A percentile compares a stretch with the other conserved stretches of the same genome.
Evolutionary conservation across 2,797 vertebrate genomes (phyloP).

Genomic region (Salmo trutta): DNA sequence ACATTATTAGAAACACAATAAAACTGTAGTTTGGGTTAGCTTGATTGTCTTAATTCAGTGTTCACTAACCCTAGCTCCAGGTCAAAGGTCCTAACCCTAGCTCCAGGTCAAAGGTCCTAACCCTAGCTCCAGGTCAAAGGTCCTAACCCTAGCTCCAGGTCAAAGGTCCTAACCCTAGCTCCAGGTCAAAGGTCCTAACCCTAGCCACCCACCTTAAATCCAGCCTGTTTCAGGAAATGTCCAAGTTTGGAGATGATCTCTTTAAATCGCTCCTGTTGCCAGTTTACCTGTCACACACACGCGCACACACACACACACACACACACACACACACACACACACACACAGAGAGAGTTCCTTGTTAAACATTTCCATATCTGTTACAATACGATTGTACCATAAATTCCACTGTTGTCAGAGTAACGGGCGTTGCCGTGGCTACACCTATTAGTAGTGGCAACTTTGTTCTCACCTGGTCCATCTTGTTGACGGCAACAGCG

Average conservation of each 20-base stretch:
- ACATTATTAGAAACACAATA: no score
- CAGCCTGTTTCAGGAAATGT: slow-evolving; percentile 96
- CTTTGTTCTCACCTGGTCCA: slow-evolving; percentile 88
- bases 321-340: no score
- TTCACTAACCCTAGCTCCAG: background rate
- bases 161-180: no score
- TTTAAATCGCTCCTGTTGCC: slow-evolving; percentile 94
- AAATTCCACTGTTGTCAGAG: background rate
- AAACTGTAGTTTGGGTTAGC: no score
- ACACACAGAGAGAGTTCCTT: no score
- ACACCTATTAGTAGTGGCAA: slow-evolving; percentile 24
- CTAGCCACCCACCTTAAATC: slow-evolving; percentile 87
- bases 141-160: no score
- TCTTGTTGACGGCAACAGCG: slow-evolving; percentile 97
- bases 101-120: no score
- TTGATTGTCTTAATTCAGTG: no score
- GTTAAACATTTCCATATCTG: no score
- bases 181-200: background rate
- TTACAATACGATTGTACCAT: no score
- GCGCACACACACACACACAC: slow-evolving; percentile 19
- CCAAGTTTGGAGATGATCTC: slow-evolving; percentile 91
- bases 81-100: no score
- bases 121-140: no score
- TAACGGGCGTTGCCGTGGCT: slow-evolving; percentile 23
- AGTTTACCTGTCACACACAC: slow-evolving; percentile 83